Evolutionary conservation across 1,140 invertebrate genomes (phyloP), one percentile per base, ranked within the genome.

Genomic region (Leucophenga varia): DNA sequence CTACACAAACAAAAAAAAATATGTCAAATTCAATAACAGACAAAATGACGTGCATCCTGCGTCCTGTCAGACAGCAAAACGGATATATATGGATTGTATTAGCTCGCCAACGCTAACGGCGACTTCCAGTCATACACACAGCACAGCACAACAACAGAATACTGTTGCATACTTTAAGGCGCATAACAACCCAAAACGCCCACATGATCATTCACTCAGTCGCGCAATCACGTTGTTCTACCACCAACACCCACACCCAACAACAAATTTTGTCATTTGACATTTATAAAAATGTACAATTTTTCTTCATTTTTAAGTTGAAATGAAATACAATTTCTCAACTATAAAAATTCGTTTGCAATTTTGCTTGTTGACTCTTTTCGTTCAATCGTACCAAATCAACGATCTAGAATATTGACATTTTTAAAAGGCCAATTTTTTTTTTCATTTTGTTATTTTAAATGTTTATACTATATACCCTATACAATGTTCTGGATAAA

Each of bases 321-420:
- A 59, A 67, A 67, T 60, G 63, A 67, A 67, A 67, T 67, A 67
- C 63, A 67, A 67, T 67, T 67, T 67, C 56, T 67, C 63, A 67
- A 54, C 53, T 45, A 58, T 58, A 57, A 58, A 67, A 59, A 50
- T 67, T 67, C 43, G 47, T 45, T 63, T n/a, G 59, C 54, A 49
- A 59, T 54, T 59, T 67, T 64, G 61, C 63, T 67, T 67, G 58
- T 55, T 50, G 43, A 35, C 5, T 25, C 22, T 25, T 25, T 25
- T 25, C 22, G 5, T 6, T 25, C 54, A 37, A 8, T 16, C 6
- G 12, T 18, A 8, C 35, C 13, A 37, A 37, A 37, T 37, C 35
- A 25, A 25, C 22, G 22, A 25, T 25, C 22, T 25, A 5, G 22
- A 6, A 37, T 67, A 67, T 67, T 67, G 63, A 63, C 63, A 56